Percentiles rank a stretch among this genome's conserved stretches.
phyloP scores from a whole-genome alignment of 1,140 invertebrate genomes.

The Ericerus pela region DNA sequence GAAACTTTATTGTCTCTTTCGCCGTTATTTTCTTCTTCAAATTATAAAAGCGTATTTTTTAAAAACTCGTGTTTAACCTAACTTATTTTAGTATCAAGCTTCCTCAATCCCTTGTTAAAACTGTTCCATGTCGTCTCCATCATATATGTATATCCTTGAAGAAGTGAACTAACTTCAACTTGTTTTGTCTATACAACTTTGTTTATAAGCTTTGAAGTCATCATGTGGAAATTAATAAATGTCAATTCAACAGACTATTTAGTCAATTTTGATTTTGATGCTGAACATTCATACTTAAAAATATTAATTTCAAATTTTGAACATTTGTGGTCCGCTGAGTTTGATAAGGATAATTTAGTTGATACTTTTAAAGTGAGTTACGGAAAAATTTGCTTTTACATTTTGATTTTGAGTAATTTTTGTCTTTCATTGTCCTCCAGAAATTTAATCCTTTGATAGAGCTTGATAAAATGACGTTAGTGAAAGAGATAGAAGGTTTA shows the following conservation, averaged over 20 bases:
- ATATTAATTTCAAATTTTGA: neutral
- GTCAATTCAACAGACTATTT: neutral
- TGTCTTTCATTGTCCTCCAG: neutral
- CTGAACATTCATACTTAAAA: neutral
- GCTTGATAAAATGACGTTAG: neutral
- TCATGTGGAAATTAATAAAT: constrained; percentile 2
- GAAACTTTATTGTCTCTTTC: too few relatives aligned
- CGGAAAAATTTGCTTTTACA: neutral
- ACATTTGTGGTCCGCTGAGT: neutral
- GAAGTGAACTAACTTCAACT: too few relatives aligned
- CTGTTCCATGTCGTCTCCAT: too few relatives aligned
- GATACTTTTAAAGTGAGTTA: neutral
- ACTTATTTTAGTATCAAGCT: too few relatives aligned
- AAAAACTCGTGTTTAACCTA: too few relatives aligned
- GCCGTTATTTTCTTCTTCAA: too few relatives aligned
- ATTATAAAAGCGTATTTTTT: too few relatives aligned
- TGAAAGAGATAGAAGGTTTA: neutral
- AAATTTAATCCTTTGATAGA: neutral
- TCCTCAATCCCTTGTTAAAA: too few relatives aligned
- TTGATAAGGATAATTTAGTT: neutral
- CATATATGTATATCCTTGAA: too few relatives aligned
- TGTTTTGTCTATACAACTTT: too few relatives aligned
- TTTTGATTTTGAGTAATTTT: neutral
- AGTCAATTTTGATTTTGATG: neutral
- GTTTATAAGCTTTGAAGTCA: too few relatives aligned